A percentile compares a stretch with the other conserved stretches of the same genome.
Evolutionary conservation across 2,113 vertebrate genomes (phyloP).

Genomic region (Dunckerocampus dactyliophorus): DNA sequence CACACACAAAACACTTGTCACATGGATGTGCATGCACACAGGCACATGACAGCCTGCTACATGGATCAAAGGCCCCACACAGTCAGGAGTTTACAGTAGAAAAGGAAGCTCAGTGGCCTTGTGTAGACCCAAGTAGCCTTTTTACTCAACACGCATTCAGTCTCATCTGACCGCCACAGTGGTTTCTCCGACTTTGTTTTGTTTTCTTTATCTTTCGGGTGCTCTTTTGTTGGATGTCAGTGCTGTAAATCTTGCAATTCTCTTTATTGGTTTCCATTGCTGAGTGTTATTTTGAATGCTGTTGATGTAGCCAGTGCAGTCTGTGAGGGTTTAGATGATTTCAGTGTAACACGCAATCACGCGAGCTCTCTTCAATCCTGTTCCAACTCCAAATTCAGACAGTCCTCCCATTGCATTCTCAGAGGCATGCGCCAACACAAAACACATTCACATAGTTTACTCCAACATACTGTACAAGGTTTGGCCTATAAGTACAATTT

Average conservation of each 20-base stretch:
- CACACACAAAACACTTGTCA: not conserved
- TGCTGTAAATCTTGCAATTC: constrained; percentile 32
- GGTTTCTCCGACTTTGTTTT: constrained; percentile 5
- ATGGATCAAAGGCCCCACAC: constrained; percentile 48
- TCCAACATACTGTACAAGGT: not conserved
- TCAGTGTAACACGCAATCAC: constrained; percentile 48
- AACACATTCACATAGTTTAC: not conserved
- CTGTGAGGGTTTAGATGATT: constrained; percentile 50
- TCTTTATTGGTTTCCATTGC: constrained; percentile 46
- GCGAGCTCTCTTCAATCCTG: constrained; percentile 28
- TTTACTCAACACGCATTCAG: constrained; percentile 37
- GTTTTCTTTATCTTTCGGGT: constrained; percentile 24
- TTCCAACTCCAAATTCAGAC: constrained; percentile 29
- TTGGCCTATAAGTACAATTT: not conserved
- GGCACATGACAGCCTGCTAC: constrained; percentile 26
- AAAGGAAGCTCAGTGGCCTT: constrained; percentile 51
- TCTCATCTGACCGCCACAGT: constrained; percentile 6
- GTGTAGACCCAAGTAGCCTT: constrained; percentile 48
- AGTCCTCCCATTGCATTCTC: constrained; percentile 19
- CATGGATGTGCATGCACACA: not conserved
- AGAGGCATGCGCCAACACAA: not conserved
- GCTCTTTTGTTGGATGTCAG: constrained; percentile 37
- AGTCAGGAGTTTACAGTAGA: constrained; percentile 57
- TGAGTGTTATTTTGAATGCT: constrained; percentile 29
- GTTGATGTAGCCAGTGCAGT: constrained; percentile 26